These are phyloP conservation scores for Recurvirostra avosetta DNA, from an alignment of 2,113 vertebrate genomes.

Conservation along the genomic window DNA sequence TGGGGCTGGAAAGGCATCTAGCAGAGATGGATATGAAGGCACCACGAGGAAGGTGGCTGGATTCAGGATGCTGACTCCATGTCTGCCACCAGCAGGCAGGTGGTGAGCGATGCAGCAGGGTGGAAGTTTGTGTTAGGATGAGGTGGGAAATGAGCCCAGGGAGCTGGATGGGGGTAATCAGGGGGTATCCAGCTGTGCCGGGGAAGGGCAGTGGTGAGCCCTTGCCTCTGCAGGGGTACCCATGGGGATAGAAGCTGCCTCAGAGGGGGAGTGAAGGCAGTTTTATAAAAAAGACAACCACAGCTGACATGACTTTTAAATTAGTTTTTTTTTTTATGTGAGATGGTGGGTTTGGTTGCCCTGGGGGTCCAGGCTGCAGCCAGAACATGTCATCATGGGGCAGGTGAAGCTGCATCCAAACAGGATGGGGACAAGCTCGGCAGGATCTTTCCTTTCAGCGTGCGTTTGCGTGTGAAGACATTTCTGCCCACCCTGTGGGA, in stretches of 20 bases:
- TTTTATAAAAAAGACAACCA: neutral
- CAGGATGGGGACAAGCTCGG: neutral
- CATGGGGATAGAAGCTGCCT: neutral
- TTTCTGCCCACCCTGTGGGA: conserved; percentile 34
- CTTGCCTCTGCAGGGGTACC: neutral
- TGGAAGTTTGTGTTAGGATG: neutral
- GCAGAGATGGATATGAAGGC: neutral
- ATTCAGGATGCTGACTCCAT: neutral
- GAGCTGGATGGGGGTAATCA: accelerated
- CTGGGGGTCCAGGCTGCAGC: neutral
- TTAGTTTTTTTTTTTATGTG: neutral
- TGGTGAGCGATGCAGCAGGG: accelerated
- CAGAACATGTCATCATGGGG: neutral
- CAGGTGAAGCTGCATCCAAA: neutral
- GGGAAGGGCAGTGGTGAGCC: neutral
- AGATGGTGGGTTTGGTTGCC: neutral
- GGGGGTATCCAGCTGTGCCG: neutral
- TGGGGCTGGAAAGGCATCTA: neutral
- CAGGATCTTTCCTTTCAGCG: neutral
- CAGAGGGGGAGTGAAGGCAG: accelerated
- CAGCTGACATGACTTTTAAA: neutral
- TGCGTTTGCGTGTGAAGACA: neutral
- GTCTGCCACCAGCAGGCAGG: neutral
- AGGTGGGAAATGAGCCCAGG: neutral
- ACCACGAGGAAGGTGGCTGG: neutral